A percentile compares a stretch with the other conserved stretches of the same genome.
Conservation (phyloP, 2,797 vertebrate species). For the Poecile montanus region DNA sequence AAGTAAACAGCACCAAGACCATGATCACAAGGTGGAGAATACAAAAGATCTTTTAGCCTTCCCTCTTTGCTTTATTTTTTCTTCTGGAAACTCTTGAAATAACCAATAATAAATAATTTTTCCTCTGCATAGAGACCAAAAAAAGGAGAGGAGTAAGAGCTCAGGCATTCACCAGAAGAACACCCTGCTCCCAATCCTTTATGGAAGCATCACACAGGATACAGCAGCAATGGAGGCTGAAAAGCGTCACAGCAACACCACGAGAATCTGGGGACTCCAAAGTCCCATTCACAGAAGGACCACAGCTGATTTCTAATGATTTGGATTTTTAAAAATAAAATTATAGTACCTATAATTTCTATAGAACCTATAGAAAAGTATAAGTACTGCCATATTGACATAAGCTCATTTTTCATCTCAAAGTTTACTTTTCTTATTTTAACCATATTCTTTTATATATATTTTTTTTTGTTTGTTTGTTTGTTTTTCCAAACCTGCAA, state of each 20-base stretch:
- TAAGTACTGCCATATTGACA: neutral
- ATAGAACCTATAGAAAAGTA: no score
- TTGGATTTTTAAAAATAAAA: neutral
- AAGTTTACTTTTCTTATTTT: neutral
- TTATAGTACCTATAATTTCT: no score
- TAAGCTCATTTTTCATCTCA: neutral
- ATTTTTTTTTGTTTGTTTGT: neutral
- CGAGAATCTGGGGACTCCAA: neutral
- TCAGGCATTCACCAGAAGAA: neutral
- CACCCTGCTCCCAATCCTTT: neutral
- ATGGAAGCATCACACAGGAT: neutral
- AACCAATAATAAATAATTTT: neutral
- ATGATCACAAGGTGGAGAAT: neutral
- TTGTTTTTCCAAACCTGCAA: neutral
- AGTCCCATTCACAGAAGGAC: neutral
- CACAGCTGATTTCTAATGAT: neutral
- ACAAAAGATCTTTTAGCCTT: neutral
- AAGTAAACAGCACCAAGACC: neutral
- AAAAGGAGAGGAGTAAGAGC: fast-evolving
- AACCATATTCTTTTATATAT: fast-evolving
- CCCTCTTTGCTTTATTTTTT: neutral
- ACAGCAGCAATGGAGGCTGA: neutral
- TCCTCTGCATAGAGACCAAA: neutral
- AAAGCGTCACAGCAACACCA: neutral
- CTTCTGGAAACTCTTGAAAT: neutral